phyloP scores from a whole-genome alignment of 2,888 invertebrate species.

The Cenopis cana region DNA sequence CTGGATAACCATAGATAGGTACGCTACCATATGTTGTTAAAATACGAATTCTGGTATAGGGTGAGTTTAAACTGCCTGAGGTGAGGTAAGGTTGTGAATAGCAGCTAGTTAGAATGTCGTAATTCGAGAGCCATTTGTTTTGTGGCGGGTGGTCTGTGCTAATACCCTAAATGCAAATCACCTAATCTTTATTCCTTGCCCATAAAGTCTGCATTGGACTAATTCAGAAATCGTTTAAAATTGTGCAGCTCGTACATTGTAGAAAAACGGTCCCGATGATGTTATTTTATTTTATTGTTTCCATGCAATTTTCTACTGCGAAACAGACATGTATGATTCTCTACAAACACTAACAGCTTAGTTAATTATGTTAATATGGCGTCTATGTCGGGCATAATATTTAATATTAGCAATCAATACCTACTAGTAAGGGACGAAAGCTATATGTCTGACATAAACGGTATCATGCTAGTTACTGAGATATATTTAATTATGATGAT shows the following conservation, averaged over 20 bases:
- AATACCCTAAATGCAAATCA: background rate
- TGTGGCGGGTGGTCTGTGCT: constrained; percentile 15
- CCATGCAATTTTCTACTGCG: background rate
- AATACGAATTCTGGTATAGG: background rate
- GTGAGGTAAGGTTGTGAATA: background rate
- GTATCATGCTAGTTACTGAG: too few relatives aligned
- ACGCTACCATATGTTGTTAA: background rate
- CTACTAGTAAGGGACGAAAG: too few relatives aligned
- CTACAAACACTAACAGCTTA: background rate
- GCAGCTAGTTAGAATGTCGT: background rate
- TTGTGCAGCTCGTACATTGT: constrained; percentile 5
- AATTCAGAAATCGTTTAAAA: background rate
- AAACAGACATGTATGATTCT: background rate
- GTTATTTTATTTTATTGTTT: constrained; percentile 2
- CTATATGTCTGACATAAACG: too few relatives aligned
- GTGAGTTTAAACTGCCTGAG: background rate
- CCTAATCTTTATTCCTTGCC: background rate
- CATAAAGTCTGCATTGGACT: background rate
- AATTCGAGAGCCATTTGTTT: constrained; percentile 18
- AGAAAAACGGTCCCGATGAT: background rate
- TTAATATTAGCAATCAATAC: too few relatives aligned
- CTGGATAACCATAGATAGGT: too few relatives aligned
- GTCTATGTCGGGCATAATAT: too few relatives aligned
- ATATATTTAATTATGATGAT: too few relatives aligned
- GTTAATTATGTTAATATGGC: too few relatives aligned